Conservation (phyloP, 2,888 invertebrate genomes). For the Pterostichus niger region DNA sequence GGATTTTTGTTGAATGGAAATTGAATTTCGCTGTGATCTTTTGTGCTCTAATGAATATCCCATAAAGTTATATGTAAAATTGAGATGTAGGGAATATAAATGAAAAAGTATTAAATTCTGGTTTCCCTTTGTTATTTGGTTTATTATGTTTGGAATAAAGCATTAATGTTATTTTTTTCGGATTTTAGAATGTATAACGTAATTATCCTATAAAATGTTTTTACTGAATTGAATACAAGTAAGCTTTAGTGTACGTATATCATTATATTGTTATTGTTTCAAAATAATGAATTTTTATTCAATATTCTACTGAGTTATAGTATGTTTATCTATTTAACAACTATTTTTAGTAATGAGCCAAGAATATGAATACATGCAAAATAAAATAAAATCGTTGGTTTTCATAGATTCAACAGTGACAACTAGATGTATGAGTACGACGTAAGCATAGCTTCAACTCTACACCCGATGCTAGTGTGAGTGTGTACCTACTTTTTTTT, state of each 20-base stretch:
- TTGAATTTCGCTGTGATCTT: slow-evolving; percentile 29
- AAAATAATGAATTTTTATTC: too few species aligned
- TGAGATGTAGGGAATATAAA: slow-evolving; percentile 1
- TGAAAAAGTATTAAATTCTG: neutral
- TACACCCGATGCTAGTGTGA: too few species aligned
- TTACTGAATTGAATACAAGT: neutral
- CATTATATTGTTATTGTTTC: neutral
- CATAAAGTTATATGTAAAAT: slow-evolving; percentile 6
- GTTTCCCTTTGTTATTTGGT: neutral
- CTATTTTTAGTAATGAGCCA: too few species aligned
- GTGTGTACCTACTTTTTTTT: too few species aligned
- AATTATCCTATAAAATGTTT: neutral
- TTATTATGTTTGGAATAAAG: neutral
- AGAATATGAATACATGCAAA: too few species aligned
- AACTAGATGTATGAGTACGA: too few species aligned
- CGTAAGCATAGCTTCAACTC: too few species aligned
- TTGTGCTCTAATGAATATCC: slow-evolving; percentile 28
- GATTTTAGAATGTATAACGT: too few species aligned
- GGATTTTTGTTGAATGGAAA: slow-evolving; percentile 26
- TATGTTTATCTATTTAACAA: too few species aligned
- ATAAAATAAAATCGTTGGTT: too few species aligned
- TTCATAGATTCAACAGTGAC: too few species aligned
- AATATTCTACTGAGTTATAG: too few species aligned
- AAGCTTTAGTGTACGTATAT: neutral
- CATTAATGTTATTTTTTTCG: neutral